Conservation (phyloP, 2,113 vertebrate genomes). For the Mobula hypostoma region DNA sequence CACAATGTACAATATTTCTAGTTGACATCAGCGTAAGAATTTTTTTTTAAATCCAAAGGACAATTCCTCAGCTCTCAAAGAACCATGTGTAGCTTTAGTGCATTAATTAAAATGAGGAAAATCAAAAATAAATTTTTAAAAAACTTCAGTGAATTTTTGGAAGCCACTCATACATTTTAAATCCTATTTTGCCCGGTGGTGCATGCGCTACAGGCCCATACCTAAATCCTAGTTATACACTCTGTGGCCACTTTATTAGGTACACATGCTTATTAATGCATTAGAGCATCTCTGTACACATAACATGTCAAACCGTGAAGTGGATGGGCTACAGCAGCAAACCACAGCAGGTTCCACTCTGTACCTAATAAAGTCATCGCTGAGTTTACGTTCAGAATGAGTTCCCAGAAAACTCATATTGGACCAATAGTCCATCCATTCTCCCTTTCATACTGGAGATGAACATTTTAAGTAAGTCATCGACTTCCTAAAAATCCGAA, state of each 20-base stretch:
- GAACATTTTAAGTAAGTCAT: not conserved
- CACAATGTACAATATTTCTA: not conserved
- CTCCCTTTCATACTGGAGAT: not conserved
- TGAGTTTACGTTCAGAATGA: not conserved
- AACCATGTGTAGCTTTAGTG: not conserved
- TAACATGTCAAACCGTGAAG: too few relatives aligned
- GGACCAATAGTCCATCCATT: not conserved
- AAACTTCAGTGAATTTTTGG: not conserved
- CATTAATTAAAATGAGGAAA: slow-evolving; percentile 6
- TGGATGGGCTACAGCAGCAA: too few relatives aligned
- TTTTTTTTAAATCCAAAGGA: not conserved
- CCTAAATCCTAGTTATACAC: not conserved
- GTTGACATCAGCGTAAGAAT: not conserved
- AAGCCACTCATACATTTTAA: not conserved
- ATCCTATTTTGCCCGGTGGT: not conserved
- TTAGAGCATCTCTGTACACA: too few relatives aligned
- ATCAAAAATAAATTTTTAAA: not conserved
- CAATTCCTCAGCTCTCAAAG: not conserved
- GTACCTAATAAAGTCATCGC: too few relatives aligned
- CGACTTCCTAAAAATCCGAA: not conserved
- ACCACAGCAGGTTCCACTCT: too few relatives aligned
- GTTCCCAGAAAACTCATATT: not conserved
- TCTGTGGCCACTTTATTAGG: too few relatives aligned
- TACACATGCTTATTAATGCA: too few relatives aligned
- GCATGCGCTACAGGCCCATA: too few relatives aligned